phyloP scores from a whole-genome alignment of 1,140 invertebrate species.

The Drosophila lacertosa region DNA sequence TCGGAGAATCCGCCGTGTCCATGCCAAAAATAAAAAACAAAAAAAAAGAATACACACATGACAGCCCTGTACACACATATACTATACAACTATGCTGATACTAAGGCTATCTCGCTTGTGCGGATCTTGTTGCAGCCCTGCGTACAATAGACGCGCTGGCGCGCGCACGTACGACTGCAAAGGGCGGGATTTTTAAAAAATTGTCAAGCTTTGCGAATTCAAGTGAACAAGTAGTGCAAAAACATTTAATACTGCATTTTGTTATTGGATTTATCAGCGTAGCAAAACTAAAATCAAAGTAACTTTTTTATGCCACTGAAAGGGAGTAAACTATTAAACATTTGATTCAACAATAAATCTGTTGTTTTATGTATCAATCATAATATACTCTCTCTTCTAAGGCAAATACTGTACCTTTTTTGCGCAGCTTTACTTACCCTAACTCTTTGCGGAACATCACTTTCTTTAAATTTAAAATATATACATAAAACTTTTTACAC shows the following conservation, averaged over 20 bases:
- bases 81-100: background rate
- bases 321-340: no score
- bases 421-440: conserved; percentile 18
- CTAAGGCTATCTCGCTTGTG: conserved; percentile 22
- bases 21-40: conserved; percentile 66
- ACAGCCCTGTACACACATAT: conserved; percentile 29
- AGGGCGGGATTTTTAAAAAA: background rate
- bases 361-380: no score
- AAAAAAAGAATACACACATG: conserved; percentile 50
- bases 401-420: no score
- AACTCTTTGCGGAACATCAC: conserved; percentile 21
- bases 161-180: background rate
- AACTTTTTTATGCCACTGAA: no score
- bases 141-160: conserved; percentile 6
- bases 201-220: background rate
- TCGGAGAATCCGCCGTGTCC: conserved; percentile 73
- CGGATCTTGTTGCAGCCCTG: conserved; percentile 26
- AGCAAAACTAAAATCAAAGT: no score
- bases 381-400: no score
- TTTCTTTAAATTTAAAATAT: conserved; percentile 28
- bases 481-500: conserved; percentile 6
- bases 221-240: no score
- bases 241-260: no score
- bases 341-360: no score
- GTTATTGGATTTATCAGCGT: no score